Conservation (phyloP, 2,113 vertebrate genomes). For the Dasyprocta punctata region DNA sequence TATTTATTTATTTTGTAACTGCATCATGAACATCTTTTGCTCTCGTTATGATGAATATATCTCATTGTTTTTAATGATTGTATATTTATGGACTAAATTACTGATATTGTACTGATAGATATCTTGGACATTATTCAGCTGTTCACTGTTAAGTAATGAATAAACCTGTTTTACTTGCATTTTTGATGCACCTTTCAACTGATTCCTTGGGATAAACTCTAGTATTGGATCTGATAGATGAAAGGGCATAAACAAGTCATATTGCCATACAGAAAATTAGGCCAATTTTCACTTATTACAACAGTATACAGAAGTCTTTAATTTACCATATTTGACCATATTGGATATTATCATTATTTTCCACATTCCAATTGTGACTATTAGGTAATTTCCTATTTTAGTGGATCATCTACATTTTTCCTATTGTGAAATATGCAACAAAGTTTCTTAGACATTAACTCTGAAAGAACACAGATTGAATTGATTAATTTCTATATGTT, state of each 20-base stretch:
- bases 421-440: background rate
- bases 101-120: background rate
- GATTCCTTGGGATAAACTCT: constrained; percentile 12
- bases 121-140: background rate
- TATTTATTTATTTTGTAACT: constrained; percentile 8
- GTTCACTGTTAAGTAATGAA: background rate
- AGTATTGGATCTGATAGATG: background rate
- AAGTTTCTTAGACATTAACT: background rate
- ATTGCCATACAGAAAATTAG: constrained; percentile 25
- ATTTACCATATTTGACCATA: background rate
- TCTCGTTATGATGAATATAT: background rate
- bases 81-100: constrained; percentile 39
- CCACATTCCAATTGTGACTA: background rate
- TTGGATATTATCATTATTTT: constrained; percentile 13
- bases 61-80: background rate
- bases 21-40: background rate
- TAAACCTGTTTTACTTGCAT: constrained; percentile 29
- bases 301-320: background rate
- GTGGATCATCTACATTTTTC: constrained; percentile 11
- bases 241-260: constrained; percentile 32
- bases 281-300: constrained; percentile 17
- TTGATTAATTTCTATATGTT: background rate
- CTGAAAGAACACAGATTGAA: background rate
- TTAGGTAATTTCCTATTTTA: constrained; percentile 41
- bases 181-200: constrained; percentile 5